Evolutionary conservation across 2,797 vertebrate genomes (phyloP), one percentile per base, ranked within the genome.

Genomic region (Graptemys geographica): DNA sequence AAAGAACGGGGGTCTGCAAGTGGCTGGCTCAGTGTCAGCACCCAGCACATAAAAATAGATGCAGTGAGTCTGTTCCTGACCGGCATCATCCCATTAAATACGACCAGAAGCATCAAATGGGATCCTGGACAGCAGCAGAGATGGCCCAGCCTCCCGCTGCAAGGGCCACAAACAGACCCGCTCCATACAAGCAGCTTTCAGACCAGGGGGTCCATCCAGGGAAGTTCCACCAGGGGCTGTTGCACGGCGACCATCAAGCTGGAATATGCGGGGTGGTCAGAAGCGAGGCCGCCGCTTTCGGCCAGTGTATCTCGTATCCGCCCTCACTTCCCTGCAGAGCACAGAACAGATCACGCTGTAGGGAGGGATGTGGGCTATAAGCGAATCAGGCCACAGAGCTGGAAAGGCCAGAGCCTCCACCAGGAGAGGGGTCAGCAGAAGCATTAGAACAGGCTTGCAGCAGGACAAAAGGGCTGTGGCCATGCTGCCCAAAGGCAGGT

Each of bases 301-400:
- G 49, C 98, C 99, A 0, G 99, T 99, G 98, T 99, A 99, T 95
- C 99, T 99, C 0, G 99, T 99, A 97, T 99, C 99, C 0, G 98
- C 98, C 81, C 99, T 98, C 92, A 99, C 99, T 1, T 98, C 98
- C 98, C 99, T 99, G 98, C 31, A 94, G 91, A 86, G 33, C 21
- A 47, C 41, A 59, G 0, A 79, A 27, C 41, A 31, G 33, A 83
- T 16, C 27, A 19, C 79, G 19, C 6, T 79, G 33, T 88, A 49
- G 15, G 1, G 9, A 25, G 18, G 55, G 33, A 4, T 55, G 51
- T 31, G 47, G 72, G 28, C 57, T 89, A 49, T 3, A 31, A 87
- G 76, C 10, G 52, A 59, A 31, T 84, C 31, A 69, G 31, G 28
- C 28, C 59, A 27, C 56, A 37, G 18, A 37, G 65, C 4, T 8